Conservation (phyloP, 2,888 invertebrate species). For the Julus scanicus region DNA sequence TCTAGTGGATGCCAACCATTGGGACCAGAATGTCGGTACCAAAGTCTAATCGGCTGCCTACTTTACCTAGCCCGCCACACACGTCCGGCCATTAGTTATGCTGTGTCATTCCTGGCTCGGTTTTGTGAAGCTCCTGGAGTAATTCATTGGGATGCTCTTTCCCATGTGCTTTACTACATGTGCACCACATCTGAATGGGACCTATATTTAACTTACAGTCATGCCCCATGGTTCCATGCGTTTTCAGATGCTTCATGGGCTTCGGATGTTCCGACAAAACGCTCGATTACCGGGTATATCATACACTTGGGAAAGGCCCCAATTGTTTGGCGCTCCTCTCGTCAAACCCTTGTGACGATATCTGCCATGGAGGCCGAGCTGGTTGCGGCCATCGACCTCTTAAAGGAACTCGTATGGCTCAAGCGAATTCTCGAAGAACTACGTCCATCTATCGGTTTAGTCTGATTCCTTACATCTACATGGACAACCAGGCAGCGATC, state of each 20-base stretch:
- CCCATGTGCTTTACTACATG: not conserved
- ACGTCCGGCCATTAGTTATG: not conserved
- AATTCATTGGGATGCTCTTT: not conserved
- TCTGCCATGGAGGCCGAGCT: slow-evolving; percentile 61
- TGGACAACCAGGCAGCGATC: not conserved
- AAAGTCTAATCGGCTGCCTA: not conserved
- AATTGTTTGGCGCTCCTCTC: slow-evolving; percentile 59
- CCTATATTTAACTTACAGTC: not conserved
- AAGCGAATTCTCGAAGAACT: not conserved
- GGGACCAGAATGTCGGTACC: not conserved
- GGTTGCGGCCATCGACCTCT: slow-evolving; percentile 59
- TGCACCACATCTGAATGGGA: not conserved
- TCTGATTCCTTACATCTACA: not conserved
- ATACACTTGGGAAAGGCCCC: not conserved
- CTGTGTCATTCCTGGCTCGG: not conserved
- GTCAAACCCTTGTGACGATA: slow-evolving; percentile 60
- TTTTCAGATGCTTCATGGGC: not conserved
- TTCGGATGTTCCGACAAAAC: not conserved
- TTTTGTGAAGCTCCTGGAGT: not conserved
- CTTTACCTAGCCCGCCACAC: not conserved
- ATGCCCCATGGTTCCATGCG: not conserved
- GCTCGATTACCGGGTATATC: not conserved
- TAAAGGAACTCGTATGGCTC: slow-evolving; percentile 59
- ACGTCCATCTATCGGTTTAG: not conserved
- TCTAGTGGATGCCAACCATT: not conserved